phyloP scores from a whole-genome alignment of 2,888 invertebrate species.

The Drepanosiphum platanoidis region DNA sequence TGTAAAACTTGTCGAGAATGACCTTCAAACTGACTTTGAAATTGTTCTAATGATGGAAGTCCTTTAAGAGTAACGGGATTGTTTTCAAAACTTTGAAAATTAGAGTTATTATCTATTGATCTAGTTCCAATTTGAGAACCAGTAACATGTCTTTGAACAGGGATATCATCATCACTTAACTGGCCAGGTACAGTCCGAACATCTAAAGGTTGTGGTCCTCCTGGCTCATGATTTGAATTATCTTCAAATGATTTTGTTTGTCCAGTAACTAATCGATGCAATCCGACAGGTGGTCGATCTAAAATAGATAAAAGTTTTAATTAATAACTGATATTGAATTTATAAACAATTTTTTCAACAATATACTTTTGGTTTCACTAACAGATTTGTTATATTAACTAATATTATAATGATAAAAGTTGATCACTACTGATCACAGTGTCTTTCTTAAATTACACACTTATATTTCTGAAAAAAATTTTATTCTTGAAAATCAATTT shows the following conservation, averaged over 20 bases:
- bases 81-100: slow-evolving; percentile 47
- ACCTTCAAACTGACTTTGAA: slow-evolving; percentile 58
- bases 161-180: slow-evolving; percentile 66
- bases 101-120: slow-evolving; percentile 44
- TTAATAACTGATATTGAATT: background rate
- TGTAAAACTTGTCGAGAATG: slow-evolving; percentile 60
- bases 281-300: slow-evolving; percentile 65
- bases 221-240: slow-evolving; percentile 67
- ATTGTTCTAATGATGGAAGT: slow-evolving; percentile 49
- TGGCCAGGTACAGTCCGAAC: slow-evolving; percentile 71
- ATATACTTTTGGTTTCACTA: background rate
- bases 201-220: slow-evolving; percentile 69
- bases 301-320: slow-evolving; percentile 9
- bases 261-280: slow-evolving; percentile 65
- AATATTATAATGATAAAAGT: background rate
- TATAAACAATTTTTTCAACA: background rate
- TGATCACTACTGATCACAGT: too few species aligned
- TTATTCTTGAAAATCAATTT: too few species aligned
- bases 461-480: too few species aligned
- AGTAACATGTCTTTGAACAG: slow-evolving; percentile 44
- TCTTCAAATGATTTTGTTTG: slow-evolving; percentile 68
- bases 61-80: slow-evolving; percentile 43
- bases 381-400: background rate
- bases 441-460: too few species aligned
- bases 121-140: slow-evolving; percentile 48